A percentile compares a stretch with the other conserved stretches of the same genome.
These are phyloP conservation scores for Chrosomus eos DNA, from an alignment of 2,797 vertebrate genomes.

Conservation along the genomic window DNA sequence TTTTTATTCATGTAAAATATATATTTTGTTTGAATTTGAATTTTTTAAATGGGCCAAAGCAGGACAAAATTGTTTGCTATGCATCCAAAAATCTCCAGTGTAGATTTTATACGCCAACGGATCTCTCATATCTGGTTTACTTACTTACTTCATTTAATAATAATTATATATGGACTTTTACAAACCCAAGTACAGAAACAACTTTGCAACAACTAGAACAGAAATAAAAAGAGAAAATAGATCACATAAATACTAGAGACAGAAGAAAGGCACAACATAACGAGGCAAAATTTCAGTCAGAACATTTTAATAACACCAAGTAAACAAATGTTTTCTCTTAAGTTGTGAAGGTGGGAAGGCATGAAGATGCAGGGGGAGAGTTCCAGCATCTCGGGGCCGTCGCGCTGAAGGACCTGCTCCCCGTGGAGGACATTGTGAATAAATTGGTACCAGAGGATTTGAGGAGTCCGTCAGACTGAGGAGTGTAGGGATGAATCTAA, in stretches of 20 bases:
- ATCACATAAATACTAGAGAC: neutral
- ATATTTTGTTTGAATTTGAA: neutral
- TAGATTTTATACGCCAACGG: neutral
- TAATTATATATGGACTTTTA: neutral
- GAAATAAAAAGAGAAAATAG: neutral
- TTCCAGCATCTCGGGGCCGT: neutral
- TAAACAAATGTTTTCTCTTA: neutral
- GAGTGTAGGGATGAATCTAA: conserved; percentile 15
- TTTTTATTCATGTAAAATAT: neutral
- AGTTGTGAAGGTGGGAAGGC: neutral
- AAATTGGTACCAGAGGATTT: conserved; percentile 19
- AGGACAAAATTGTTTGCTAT: neutral
- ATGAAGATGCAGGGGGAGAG: conserved; percentile 2
- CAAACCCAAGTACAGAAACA: neutral
- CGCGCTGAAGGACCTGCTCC: neutral
- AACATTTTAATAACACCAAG: neutral
- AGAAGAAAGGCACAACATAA: neutral
- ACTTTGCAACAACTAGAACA: neutral
- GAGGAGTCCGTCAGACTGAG: neutral
- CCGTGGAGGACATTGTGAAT: neutral
- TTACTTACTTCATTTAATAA: neutral
- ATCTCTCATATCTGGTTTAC: neutral
- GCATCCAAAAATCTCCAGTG: neutral
- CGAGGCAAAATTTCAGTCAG: neutral
- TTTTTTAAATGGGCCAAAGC: neutral